phyloP scores from a whole-genome alignment of 2,113 vertebrate genomes.

The Strix uralensis region DNA sequence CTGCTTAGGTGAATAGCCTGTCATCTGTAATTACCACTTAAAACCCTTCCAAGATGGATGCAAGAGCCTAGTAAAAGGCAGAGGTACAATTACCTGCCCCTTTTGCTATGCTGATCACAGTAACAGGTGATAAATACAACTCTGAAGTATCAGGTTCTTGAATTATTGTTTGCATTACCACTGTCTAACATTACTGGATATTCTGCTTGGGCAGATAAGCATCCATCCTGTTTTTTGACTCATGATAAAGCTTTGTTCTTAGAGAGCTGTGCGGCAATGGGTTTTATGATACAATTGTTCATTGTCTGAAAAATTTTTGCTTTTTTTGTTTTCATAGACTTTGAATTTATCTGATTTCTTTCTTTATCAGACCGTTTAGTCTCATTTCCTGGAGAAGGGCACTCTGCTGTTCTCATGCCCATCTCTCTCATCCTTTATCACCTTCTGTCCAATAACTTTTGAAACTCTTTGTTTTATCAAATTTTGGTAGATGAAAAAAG shows the following conservation, averaged over 20 bases:
- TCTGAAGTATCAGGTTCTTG: background rate
- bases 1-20: background rate
- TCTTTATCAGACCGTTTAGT: background rate
- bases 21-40: background rate
- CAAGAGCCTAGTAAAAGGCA: background rate
- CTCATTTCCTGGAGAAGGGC: background rate
- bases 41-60: background rate
- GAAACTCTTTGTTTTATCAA: background rate
- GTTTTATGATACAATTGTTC: background rate
- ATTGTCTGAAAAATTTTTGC: background rate
- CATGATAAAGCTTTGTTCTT: background rate
- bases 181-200: background rate
- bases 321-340: background rate
- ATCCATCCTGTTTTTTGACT: background rate
- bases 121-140: background rate
- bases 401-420: background rate
- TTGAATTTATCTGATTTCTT: background rate
- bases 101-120: background rate
- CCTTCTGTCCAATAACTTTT: background rate
- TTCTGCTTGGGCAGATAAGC: background rate
- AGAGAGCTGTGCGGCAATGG: rapidly evolving
- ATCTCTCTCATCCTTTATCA: background rate
- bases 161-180: background rate
- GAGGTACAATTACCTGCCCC: background rate
- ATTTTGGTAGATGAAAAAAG: background rate